phyloP scores from a whole-genome alignment of 1,140 invertebrate species.

The Atopsyche davidsoni region DNA sequence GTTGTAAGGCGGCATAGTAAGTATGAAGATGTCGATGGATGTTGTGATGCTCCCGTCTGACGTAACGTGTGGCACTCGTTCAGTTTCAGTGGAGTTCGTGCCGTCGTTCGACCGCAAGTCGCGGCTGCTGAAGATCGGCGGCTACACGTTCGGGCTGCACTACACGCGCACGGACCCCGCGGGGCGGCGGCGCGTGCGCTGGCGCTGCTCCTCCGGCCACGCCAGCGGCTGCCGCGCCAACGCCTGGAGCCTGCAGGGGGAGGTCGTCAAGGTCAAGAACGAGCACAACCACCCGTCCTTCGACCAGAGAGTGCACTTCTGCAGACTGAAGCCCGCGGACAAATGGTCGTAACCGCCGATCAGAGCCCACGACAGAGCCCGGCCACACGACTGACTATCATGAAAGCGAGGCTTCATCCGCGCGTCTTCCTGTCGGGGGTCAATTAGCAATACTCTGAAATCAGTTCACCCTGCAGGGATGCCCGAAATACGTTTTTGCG shows the following conservation, averaged over 20 bases:
- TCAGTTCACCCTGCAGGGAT: no score
- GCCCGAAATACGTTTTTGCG: no score
- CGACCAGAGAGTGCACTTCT: not conserved
- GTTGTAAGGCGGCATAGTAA: no score
- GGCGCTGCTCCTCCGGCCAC: constrained; percentile 4
- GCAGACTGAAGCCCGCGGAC: not conserved
- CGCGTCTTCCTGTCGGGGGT: no score
- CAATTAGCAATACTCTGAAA: no score
- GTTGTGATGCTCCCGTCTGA: no score
- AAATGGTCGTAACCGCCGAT: not conserved
- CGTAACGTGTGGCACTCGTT: no score
- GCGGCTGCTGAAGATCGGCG: not conserved
- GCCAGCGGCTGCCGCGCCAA: constrained; percentile 1
- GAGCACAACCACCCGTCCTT: constrained; percentile 3
- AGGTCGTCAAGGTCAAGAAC: not conserved
- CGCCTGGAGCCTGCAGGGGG: not conserved
- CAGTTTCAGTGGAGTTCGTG: constrained; percentile 6
- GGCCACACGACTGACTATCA: no score
- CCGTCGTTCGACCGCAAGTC: constrained; percentile 4
- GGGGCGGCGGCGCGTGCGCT: constrained; percentile 10
- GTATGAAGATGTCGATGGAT: no score
- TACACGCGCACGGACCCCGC: constrained; percentile 1
- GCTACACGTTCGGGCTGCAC: constrained; percentile 3
- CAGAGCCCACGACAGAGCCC: no score
- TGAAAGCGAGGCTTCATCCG: no score